phyloP scores from a whole-genome alignment of 2,888 invertebrate species.

The Tachina fera region DNA sequence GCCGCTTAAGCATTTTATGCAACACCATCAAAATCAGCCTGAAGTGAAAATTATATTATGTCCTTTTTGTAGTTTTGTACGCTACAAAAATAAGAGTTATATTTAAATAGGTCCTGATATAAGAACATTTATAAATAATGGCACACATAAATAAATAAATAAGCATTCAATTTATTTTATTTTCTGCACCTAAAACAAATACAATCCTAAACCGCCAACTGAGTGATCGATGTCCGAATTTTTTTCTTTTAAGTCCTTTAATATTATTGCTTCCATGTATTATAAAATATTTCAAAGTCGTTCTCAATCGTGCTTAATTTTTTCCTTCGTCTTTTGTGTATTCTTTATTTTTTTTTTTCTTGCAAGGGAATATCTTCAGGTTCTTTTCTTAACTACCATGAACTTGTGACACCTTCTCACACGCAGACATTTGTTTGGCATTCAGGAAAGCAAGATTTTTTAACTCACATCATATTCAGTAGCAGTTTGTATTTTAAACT shows the following conservation, averaged over 20 bases:
- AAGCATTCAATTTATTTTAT: neutral
- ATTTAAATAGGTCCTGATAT: neutral
- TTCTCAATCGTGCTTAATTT: neutral
- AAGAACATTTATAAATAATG: neutral
- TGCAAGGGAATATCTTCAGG: conserved; percentile 43
- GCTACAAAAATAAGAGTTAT: neutral
- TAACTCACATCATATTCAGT: conserved; percentile 44
- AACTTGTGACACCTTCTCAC: conserved; percentile 50
- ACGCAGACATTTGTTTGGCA: neutral
- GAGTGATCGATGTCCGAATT: too few species aligned
- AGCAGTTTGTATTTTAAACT: conserved; percentile 4
- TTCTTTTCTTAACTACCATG: conserved; percentile 22
- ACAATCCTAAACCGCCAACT: too few species aligned
- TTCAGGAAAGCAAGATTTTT: conserved; percentile 11
- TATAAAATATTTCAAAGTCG: neutral
- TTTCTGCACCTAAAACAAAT: too few species aligned
- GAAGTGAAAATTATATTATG: conserved; percentile 23
- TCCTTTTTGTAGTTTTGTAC: neutral
- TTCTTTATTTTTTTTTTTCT: neutral
- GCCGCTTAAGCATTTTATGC: conserved; percentile 60
- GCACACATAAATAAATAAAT: too few species aligned
- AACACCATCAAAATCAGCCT: conserved; percentile 49
- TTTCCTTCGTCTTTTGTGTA: neutral
- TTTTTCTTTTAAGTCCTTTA: too few species aligned
- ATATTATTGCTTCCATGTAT: neutral